A percentile compares a stretch with the other conserved stretches of the same genome.
These are phyloP conservation scores for Polyommatus icarus DNA, from an alignment of 2,888 invertebrate genomes.

Conservation along the genomic window DNA sequence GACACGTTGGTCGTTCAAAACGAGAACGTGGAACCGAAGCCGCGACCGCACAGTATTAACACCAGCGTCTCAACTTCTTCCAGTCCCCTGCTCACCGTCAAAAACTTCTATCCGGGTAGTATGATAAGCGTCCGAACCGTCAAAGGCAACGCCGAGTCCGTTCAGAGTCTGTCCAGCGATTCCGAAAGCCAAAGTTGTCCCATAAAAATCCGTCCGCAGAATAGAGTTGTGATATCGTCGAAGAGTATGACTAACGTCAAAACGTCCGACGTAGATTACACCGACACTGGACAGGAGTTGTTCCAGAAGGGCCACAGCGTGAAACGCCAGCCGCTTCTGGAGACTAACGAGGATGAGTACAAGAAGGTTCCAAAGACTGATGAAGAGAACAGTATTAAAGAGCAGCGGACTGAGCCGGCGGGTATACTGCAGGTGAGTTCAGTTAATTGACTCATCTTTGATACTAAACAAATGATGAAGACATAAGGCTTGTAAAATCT, in stretches of 20 bases:
- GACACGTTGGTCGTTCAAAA: slow-evolving; percentile 83
- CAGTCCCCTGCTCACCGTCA: slow-evolving; percentile 84
- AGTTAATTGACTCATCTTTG: too few relatives aligned
- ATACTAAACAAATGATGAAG: too few relatives aligned
- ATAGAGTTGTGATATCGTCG: slow-evolving; percentile 75
- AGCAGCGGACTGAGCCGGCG: slow-evolving; percentile 65
- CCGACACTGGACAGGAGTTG: slow-evolving; percentile 67
- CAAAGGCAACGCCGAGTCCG: slow-evolving; percentile 82
- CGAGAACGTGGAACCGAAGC: slow-evolving; percentile 68
- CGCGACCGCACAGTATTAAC: slow-evolving; percentile 80
- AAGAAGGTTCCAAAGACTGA: slow-evolving; percentile 78
- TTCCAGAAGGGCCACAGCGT: slow-evolving; percentile 60
- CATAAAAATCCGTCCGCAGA: slow-evolving; percentile 77
- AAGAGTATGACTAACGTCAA: slow-evolving; percentile 83
- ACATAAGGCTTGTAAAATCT: too few relatives aligned
- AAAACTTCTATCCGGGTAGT: slow-evolving; percentile 82
- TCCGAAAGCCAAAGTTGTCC: slow-evolving; percentile 82
- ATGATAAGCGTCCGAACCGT: slow-evolving; percentile 83
- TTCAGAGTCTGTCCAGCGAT: slow-evolving; percentile 84
- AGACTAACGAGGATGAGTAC: slow-evolving; percentile 70
- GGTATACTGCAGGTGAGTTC: slow-evolving; percentile 83
- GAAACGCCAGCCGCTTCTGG: slow-evolving; percentile 75
- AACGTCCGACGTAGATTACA: slow-evolving; percentile 70
- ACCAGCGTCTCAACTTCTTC: slow-evolving; percentile 84
- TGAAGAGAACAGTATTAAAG: slow-evolving; percentile 55